These are phyloP conservation scores for Helleia helle DNA, from an alignment of 2,888 invertebrate species.

Conservation along the genomic window DNA sequence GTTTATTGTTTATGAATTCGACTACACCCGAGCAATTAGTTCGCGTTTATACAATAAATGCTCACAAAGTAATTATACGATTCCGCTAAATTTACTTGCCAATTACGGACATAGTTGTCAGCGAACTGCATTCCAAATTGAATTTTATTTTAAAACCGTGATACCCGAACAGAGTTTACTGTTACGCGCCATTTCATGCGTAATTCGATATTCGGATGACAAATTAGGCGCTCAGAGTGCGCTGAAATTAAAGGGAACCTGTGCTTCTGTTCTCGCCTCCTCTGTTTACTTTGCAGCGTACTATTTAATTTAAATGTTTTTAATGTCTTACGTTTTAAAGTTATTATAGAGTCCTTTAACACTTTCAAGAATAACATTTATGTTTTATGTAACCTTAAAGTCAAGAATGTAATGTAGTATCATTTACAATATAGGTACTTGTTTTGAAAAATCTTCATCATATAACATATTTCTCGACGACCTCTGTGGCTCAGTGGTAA, in stretches of 20 bases:
- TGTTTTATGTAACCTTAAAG: too few species aligned
- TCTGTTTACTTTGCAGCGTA: conserved; percentile 8
- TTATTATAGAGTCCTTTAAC: neutral
- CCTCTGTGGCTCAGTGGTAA: too few species aligned
- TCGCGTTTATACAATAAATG: conserved; percentile 13
- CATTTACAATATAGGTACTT: too few species aligned
- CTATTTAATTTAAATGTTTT: conserved; percentile 4
- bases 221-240: conserved; percentile 57
- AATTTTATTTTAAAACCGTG: conserved; percentile 61
- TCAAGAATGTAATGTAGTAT: too few species aligned
- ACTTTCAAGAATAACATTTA: too few species aligned
- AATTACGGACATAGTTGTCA: conserved; percentile 40
- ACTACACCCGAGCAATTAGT: neutral
- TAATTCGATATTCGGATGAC: conserved; percentile 72
- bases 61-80: conserved; percentile 31
- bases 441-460: too few species aligned
- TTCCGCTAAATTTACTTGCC: conserved; percentile 47
- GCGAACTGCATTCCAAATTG: conserved; percentile 43
- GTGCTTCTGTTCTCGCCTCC: conserved; percentile 15
- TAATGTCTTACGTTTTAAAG: neutral
- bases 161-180: conserved; percentile 50
- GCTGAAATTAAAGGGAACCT: conserved; percentile 58
- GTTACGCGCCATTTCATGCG: conserved; percentile 65
- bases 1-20: conserved; percentile 5
- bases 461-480: too few species aligned